Percentiles rank a stretch among this genome's conserved stretches.
These are phyloP conservation scores for Sebastes minor DNA, from an alignment of 2,797 vertebrate genomes.

Conservation along the genomic window DNA sequence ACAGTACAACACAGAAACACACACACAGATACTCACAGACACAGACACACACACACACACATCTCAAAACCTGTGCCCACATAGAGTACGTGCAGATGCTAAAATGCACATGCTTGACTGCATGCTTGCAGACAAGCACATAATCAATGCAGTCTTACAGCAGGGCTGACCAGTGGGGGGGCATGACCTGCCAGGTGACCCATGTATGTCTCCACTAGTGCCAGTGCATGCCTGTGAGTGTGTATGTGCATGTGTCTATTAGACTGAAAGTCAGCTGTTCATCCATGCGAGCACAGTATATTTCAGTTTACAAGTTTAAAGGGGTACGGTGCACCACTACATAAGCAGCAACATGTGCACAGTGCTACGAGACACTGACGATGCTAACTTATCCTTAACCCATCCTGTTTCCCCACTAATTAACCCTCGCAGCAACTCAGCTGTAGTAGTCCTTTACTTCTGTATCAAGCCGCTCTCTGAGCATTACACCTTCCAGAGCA, in stretches of 20 bases:
- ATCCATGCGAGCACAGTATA: constrained; percentile 60
- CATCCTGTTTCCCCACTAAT: background rate
- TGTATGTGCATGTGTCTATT: constrained; percentile 57
- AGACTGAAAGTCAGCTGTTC: constrained; percentile 69
- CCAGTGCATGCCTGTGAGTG: constrained; percentile 60
- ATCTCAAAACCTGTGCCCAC: constrained; percentile 22
- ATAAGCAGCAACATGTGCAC: constrained; percentile 20
- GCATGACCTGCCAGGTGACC: constrained; percentile 81
- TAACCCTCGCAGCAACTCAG: background rate
- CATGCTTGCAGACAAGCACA: constrained; percentile 68
- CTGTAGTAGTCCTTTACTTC: background rate
- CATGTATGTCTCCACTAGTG: constrained; percentile 72
- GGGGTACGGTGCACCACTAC: background rate
- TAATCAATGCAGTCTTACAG: constrained; percentile 78
- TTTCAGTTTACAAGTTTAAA: constrained; percentile 67
- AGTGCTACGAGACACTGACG: background rate
- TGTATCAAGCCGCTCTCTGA: background rate
- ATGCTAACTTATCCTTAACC: background rate
- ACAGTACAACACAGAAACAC: background rate
- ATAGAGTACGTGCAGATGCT: constrained; percentile 28
- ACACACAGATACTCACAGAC: background rate
- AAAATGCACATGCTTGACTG: constrained; percentile 66
- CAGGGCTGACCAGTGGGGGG: constrained; percentile 74
- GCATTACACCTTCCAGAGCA: constrained; percentile 30
- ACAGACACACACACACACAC: background rate